phyloP scores from a whole-genome alignment of 2,888 invertebrate genomes.

The Drosophila maculinotata region DNA sequence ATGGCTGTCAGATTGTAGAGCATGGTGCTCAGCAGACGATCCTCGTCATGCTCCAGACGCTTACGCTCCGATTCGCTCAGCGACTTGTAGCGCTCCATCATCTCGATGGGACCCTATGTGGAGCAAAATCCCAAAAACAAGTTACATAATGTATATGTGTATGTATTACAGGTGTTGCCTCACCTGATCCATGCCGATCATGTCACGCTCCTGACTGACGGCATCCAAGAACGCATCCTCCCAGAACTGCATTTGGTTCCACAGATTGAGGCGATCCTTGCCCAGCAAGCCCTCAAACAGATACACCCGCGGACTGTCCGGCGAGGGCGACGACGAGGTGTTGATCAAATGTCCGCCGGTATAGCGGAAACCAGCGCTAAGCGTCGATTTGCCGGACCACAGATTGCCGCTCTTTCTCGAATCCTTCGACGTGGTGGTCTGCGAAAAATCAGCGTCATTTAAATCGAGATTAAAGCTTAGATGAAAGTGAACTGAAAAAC shows the following conservation, averaged over 20 bases:
- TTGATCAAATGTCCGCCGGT: slow-evolving; percentile 94
- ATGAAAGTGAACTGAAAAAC: neutral
- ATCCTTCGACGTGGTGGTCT: slow-evolving; percentile 86
- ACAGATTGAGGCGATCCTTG: slow-evolving; percentile 90
- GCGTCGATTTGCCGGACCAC: slow-evolving; percentile 96
- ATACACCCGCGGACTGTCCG: slow-evolving; percentile 95
- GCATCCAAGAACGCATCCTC: slow-evolving; percentile 99
- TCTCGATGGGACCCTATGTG: slow-evolving; percentile 94
- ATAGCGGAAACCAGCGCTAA: slow-evolving; percentile 94
- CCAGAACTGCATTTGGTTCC: slow-evolving; percentile 99
- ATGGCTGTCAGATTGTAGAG: slow-evolving; percentile 98
- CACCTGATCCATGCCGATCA: slow-evolving; percentile 99
- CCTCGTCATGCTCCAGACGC: slow-evolving; percentile 98
- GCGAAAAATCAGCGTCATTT: slow-evolving; percentile 51
- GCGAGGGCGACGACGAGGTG: slow-evolving; percentile 92
- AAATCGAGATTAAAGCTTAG: neutral
- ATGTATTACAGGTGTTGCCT: too few relatives aligned
- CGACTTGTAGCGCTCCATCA: slow-evolving; percentile 99
- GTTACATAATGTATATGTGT: too few relatives aligned
- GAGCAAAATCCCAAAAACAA: neutral
- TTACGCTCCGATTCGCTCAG: slow-evolving; percentile 96
- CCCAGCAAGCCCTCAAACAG: slow-evolving; percentile 94
- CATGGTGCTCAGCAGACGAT: slow-evolving; percentile 96
- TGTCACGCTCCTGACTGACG: slow-evolving; percentile 98
- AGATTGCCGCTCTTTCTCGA: slow-evolving; percentile 94